Base-by-base conservation (phyloP, 2,797 vertebrate species). In the Eulemur mongoz region DNA sequence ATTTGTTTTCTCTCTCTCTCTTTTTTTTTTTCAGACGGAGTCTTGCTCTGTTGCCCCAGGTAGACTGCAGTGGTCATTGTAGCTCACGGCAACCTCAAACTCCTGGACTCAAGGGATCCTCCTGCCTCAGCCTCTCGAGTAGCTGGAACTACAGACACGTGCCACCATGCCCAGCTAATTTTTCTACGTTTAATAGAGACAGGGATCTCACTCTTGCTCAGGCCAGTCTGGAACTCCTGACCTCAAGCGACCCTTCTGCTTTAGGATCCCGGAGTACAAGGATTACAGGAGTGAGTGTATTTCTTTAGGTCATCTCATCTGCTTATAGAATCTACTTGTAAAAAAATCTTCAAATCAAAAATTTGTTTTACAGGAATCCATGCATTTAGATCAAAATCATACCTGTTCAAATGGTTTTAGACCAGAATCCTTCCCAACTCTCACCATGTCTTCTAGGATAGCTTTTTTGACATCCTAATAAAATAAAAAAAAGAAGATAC, bases 331-430 rank as follows among this genome's bases (percentile, higher is more conserved):
- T 23, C 38, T 43, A 27, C 14, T 72, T 40, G 7, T 45, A 40
- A 52, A 52, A 52, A 92, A 5, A 18, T 32, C 70, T 91, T 88
- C 52, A 27, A 22, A 18, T 57, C 54, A 32, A 93, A 80, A 40
- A 27, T 40, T 22, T 23, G 20, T 75, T 48, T 50, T 27, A 35
- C 0, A 27, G 25, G 75, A 75, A 40, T 35, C 40, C n/a, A 48
- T 27, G 61, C 7, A 23, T 30, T 22, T 52, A 27, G 32, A 40
- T n/a, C 52, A 38, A 59, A 87, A 63, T 30, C 95, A 98, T 93
- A 99, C 99, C 99, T 99, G 99, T 98, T 99, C 99, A 98, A 99
- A 99, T 50, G 99, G 98, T 98, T 99, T 99, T 63, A 99, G 99
- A 92, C 99, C 99, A 52, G 98, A 98, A 48, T 99, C 99, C 98